Base-by-base conservation (phyloP, 2,888 invertebrate genomes). In the Tetanocera ferruginea region DNA sequence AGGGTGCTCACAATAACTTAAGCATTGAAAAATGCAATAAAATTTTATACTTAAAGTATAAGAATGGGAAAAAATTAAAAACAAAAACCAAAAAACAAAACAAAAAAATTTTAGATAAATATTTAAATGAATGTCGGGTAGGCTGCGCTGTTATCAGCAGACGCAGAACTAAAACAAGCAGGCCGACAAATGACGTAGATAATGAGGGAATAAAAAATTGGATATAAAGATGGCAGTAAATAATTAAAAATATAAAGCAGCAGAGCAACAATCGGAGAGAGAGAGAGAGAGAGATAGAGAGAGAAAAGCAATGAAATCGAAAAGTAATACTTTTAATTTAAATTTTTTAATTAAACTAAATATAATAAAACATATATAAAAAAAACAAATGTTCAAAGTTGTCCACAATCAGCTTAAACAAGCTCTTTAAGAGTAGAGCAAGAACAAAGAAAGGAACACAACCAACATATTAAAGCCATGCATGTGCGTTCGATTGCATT, bases 401-500 rank as follows among this genome's bases (percentile, higher is more conserved):
- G n/a, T 5, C 31, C n/a, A 31, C 19, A 52, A 31, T 31, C 28
- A 60, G n/a, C 28, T 25, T 11, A 19, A 69, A 28, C 4, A 28
- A 23, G 19, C 9, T 14, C n/a, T 19, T 9, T 14, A 17, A 31
- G 49, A 49, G 69, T 25, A 8, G 69, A 64, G 64, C 6, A 28
- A 17, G 1, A 23, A 23, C n/a, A 37, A 49, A 23, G 57, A 55
- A 37, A 5, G 55, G 34, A 57, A 17, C n/a, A 60, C 9, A 51
- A 34, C 37, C 67, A 19, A 19, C 34, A 8, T n/a, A n/a, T 25
- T 60, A 23, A 17, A 51, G 25, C 69, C 19, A 19, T 57, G n/a
- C 60, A 17, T 19, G 60, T 49, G 31, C 74, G 74, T 51, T 14
- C 73, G 75, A 75, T 75, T 51, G 67, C 75, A 67, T 87, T 88